A percentile compares a stretch with the other conserved stretches of the same genome.
Conservation (phyloP, 35 echinoderm and acorn worm species). For the Eucidaris tribuloides region DNA sequence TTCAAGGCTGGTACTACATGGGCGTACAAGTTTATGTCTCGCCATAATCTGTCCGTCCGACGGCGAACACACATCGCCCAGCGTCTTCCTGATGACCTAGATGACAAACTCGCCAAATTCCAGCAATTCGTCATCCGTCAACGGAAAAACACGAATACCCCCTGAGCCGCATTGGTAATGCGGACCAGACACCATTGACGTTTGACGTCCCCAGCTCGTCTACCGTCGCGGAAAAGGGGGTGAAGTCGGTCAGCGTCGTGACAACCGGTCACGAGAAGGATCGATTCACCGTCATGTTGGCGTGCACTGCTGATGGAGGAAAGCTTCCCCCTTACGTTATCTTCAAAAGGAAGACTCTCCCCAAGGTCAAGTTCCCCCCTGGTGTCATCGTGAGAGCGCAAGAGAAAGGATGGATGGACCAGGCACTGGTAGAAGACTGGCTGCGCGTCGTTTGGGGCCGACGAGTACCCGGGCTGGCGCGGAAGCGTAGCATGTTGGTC, state of each 20-base stretch:
- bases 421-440: background rate
- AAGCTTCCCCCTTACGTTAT: background rate
- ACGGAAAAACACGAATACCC: background rate
- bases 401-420: constrained; percentile 17
- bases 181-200: background rate
- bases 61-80: background rate
- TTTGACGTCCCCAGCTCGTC: background rate
- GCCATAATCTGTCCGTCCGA: background rate
- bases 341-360: background rate
- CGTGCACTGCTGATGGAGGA: background rate
- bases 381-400: background rate
- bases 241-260: background rate
- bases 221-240: background rate
- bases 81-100: background rate
- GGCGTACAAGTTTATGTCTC: background rate
- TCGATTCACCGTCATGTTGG: background rate
- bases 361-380: background rate
- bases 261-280: background rate
- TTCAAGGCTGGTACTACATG: background rate
- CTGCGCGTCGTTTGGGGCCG: background rate
- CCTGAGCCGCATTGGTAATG: background rate
- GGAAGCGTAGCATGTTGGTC: background rate
- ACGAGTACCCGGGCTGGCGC: background rate
- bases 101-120: too few relatives aligned
- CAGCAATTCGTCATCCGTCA: background rate